Evolutionary conservation across 2,888 invertebrate genomes (phyloP).

Genomic region (Congeria kusceri): DNA sequence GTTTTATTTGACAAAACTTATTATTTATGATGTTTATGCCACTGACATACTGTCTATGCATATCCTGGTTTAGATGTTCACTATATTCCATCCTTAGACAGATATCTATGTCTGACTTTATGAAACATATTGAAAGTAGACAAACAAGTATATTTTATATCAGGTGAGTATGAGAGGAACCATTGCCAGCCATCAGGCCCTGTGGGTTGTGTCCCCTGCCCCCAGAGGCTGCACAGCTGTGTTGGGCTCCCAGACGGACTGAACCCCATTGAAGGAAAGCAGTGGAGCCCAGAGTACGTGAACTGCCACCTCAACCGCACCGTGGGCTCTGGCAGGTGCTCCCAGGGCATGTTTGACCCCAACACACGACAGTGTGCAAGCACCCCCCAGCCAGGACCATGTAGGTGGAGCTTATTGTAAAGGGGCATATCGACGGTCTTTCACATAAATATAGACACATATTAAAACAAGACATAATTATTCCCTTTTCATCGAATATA

Average conservation of each 20-base stretch:
- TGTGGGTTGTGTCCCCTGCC: conserved; percentile 61
- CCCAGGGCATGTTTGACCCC: conserved; percentile 64
- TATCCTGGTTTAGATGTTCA: too few species aligned
- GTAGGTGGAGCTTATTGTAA: neutral
- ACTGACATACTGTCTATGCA: too few species aligned
- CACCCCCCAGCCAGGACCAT: conserved; percentile 10
- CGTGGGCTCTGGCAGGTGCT: conserved; percentile 52
- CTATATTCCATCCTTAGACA: too few species aligned
- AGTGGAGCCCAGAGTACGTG: conserved; percentile 62
- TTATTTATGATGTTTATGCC: too few species aligned
- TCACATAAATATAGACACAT: too few species aligned
- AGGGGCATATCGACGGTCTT: too few species aligned
- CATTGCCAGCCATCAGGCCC: conserved; percentile 34
- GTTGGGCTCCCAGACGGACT: conserved; percentile 61
- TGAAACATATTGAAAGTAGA: too few species aligned
- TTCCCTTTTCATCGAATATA: too few species aligned
- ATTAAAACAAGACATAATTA: too few species aligned
- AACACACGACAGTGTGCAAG: conserved; percentile 54
- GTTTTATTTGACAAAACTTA: too few species aligned
- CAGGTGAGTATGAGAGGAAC: conserved; percentile 59
- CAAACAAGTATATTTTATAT: neutral
- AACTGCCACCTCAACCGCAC: conserved; percentile 65
- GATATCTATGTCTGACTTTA: too few species aligned
- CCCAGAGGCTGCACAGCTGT: conserved; percentile 67
- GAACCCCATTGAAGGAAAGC: conserved; percentile 56